Conservation (phyloP, 2,797 vertebrate species). For the Peromyscus aztecus region DNA sequence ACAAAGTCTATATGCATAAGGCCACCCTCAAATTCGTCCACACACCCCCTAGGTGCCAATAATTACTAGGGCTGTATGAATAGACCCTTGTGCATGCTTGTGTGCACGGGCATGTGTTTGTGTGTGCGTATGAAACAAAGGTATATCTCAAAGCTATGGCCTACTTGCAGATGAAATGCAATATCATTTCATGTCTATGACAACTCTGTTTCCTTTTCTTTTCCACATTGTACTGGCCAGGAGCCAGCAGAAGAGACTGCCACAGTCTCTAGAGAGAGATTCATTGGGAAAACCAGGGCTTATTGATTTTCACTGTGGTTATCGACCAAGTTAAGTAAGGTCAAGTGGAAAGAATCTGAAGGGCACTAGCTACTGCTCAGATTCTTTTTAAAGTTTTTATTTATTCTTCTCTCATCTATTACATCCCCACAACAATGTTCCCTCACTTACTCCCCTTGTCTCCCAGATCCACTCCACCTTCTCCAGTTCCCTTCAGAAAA, state of each 20-base stretch:
- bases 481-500: background rate
- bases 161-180: background rate
- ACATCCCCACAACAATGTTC: background rate
- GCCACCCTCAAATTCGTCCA: background rate
- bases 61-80: background rate
- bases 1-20: background rate
- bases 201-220: background rate
- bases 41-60: background rate
- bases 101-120: background rate
- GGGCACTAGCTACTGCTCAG: background rate
- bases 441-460: background rate
- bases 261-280: background rate
- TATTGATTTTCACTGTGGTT: background rate
- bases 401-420: background rate
- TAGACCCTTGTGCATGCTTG: background rate
- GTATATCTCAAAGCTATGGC: background rate
- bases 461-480: background rate
- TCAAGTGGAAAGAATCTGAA: slow-evolving; percentile 18
- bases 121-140: background rate
- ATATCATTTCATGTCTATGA: background rate
- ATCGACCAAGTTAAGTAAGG: slow-evolving; percentile 28
- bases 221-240: background rate
- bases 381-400: background rate
- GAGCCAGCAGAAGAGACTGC: background rate
- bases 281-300: background rate